Evolutionary conservation across 2,113 vertebrate species (phyloP), one percentile per base, ranked within the genome.

Genomic region (Condylura cristata): DNA sequence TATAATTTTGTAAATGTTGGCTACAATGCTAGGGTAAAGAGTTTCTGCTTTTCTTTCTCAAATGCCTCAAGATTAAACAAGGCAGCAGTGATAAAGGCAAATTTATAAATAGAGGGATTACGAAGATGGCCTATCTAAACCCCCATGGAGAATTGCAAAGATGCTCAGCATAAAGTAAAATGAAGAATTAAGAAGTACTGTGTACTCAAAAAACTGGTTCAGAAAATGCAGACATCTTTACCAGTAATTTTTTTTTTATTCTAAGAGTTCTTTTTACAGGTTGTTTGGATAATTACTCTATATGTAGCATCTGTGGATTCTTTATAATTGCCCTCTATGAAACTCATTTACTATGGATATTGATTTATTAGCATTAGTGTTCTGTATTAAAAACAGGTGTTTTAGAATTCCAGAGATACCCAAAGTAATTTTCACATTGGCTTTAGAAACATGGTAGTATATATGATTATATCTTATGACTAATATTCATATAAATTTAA

Each of bases 401-500:
- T 90, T 96, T 75, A 39, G 60, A 79, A 80, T 80, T 26, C 32
- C 63, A 61, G 76, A 84, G 20, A 26, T 82, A 68, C 53, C 68
- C 13, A 88, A 93, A 66, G 61, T 60, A 92, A 63, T 92, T 93
- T 90, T 93, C 17, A 37, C 53, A 56, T 68, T 91, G 53, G 6
- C 70, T 94, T 89, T 84, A 81, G 61, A 85, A 80, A 74, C 80
- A 93, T 86, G 41, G 8, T 75, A 58, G 18, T 79, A 30, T 71
- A 11, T 90, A 46, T 74, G 37, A 56, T 80, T 81, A 34, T 63
- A 61, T 70, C n/a, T 93, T 58, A 70, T 72, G 70, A 79, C 74
- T 74, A 82, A 30, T 71, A 66, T 63, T 53, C 37, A 81, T 82
- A 92, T 66, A 81, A 68, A 88, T 85, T 90, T 85, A 82, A 63